Percentiles rank a stretch among this genome's conserved stretches.
Evolutionary conservation across 2,888 invertebrate species (phyloP).

Genomic region (Arctia plantaginis): DNA sequence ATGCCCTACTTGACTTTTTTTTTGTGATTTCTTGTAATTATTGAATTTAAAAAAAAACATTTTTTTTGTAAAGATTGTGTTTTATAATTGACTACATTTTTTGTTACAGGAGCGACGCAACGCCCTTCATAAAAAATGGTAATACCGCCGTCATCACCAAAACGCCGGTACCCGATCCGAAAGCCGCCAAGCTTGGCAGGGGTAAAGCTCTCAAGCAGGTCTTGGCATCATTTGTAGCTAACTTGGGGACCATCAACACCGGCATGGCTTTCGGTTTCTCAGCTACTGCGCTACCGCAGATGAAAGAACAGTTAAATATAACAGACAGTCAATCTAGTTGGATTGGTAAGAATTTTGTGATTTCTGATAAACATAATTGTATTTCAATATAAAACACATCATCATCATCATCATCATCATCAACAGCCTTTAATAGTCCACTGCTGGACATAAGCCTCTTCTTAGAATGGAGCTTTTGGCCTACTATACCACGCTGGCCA

Average conservation of each 20-base stretch:
- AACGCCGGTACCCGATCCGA: slow-evolving; percentile 56
- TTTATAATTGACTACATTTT: not conserved
- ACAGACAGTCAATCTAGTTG: slow-evolving; percentile 87
- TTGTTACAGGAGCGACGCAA: slow-evolving; percentile 72
- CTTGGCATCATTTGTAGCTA: slow-evolving; percentile 88
- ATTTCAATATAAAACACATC: not conserved
- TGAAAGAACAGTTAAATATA: slow-evolving; percentile 82
- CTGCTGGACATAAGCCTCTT: too few relatives aligned
- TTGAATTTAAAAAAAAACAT: not conserved
- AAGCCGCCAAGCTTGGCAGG: slow-evolving; percentile 68
- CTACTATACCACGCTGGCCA: too few relatives aligned
- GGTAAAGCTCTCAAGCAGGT: slow-evolving; percentile 86
- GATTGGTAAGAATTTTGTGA: slow-evolving; percentile 85
- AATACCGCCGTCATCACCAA: slow-evolving; percentile 63
- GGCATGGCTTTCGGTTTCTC: slow-evolving; percentile 91
- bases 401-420: too few relatives aligned
- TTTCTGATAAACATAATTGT: not conserved
- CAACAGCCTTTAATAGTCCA: too few relatives aligned
- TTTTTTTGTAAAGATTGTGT: not conserved
- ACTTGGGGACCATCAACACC: slow-evolving; percentile 89
- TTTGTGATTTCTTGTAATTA: too few relatives aligned
- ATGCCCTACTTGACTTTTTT: too few relatives aligned
- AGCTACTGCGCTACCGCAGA: slow-evolving; percentile 88
- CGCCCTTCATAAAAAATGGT: slow-evolving; percentile 79
- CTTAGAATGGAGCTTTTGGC: too few relatives aligned